Conservation (phyloP, 2,888 invertebrate genomes). For the Brachylomia viminalis region DNA sequence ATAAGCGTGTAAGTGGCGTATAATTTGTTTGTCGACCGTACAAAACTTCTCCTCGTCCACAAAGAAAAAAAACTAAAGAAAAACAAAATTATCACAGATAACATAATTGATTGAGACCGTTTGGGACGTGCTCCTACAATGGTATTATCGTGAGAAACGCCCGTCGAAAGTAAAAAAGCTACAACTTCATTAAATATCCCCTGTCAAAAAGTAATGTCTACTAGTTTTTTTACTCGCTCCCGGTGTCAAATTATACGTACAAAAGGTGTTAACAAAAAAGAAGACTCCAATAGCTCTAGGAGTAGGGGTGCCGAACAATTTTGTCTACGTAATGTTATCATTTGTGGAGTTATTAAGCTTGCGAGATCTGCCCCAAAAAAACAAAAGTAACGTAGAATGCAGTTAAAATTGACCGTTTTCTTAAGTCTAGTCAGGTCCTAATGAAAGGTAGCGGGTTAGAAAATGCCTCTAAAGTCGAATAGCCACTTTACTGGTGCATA, state of each 20-base stretch:
- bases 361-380: not conserved
- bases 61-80: conserved; percentile 71
- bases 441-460: not conserved
- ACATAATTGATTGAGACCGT: conserved; percentile 89
- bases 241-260: conserved; percentile 90
- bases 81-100: conserved; percentile 88
- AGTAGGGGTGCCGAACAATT: conserved; percentile 81
- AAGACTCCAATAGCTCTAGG: conserved; percentile 78
- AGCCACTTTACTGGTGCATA: conserved; percentile 2
- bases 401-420: not conserved
- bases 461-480: not conserved
- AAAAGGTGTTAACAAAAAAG: conserved; percentile 90
- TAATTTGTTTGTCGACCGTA: conserved; percentile 86
- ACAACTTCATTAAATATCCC: conserved; percentile 90
- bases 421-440: not conserved
- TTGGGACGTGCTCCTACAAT: conserved; percentile 87
- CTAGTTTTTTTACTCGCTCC: conserved; percentile 88
- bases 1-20: conserved; percentile 84
- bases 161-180: conserved; percentile 76
- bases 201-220: conserved; percentile 90
- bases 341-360: conserved; percentile 11
- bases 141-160: conserved; percentile 85
- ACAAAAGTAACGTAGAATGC: not conserved
- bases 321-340: conserved; percentile 70
- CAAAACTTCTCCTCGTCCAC: conserved; percentile 72